Percentiles rank a stretch among this genome's conserved stretches.
Evolutionary conservation across 2,888 invertebrate genomes (phyloP).

Genomic region (Fragum whitleyi): DNA sequence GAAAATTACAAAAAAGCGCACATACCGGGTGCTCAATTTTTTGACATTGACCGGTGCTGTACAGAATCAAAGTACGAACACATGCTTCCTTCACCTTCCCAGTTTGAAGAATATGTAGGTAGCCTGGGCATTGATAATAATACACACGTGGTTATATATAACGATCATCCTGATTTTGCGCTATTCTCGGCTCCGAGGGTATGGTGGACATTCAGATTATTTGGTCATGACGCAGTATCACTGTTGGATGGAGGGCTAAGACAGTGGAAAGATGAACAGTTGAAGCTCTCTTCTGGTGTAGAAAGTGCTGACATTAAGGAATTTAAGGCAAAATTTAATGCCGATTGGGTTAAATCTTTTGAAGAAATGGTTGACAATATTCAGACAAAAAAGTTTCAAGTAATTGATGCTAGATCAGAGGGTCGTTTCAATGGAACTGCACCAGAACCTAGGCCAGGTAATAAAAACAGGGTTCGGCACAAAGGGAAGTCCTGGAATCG

Average conservation of each 20-base stretch:
- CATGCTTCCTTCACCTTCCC: slow-evolving; percentile 75
- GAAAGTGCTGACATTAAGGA: slow-evolving; percentile 41
- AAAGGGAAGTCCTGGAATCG: too few relatives aligned
- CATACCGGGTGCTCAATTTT: slow-evolving; percentile 82
- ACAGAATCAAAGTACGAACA: slow-evolving; percentile 72
- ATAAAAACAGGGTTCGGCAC: too few relatives aligned
- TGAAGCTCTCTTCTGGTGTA: slow-evolving; percentile 59
- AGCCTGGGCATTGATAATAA: slow-evolving; percentile 78
- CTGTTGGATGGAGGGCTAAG: slow-evolving; percentile 81
- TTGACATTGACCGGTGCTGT: slow-evolving; percentile 82
- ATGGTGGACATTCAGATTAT: slow-evolving; percentile 82
- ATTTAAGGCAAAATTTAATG: slow-evolving; percentile 71
- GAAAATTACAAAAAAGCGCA: slow-evolving; percentile 77
- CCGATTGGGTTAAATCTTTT: slow-evolving; percentile 73
- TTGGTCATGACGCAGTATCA: slow-evolving; percentile 80
- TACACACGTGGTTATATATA: slow-evolving; percentile 82
- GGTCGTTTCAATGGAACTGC: slow-evolving; percentile 80
- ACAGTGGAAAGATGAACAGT: slow-evolving; percentile 74
- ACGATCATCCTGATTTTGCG: slow-evolving; percentile 75
- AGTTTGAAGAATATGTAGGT: slow-evolving; percentile 80
- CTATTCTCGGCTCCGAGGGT: slow-evolving; percentile 79
- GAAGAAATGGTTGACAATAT: slow-evolving; percentile 79
- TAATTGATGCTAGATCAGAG: slow-evolving; percentile 80
- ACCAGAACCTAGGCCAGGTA: slow-evolving; percentile 82
- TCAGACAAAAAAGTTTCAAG: slow-evolving; percentile 64